A percentile compares a stretch with the other conserved stretches of the same genome.
These are phyloP conservation scores for Zapornia atra DNA, from an alignment of 2,113 vertebrate species.

Conservation along the genomic window DNA sequence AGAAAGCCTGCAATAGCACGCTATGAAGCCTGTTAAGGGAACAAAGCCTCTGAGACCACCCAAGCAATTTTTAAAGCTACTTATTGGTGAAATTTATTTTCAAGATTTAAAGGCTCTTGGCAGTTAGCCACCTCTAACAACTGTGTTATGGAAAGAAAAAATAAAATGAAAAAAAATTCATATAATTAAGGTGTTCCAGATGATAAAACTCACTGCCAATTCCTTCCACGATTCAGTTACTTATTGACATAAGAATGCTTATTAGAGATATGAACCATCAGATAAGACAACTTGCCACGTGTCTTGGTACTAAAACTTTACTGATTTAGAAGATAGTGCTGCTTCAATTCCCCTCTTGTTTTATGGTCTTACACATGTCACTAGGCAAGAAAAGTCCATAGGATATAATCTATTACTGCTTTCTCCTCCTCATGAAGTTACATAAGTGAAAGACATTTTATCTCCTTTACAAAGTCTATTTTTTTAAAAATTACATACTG, in stretches of 20 bases:
- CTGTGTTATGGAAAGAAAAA: constrained; percentile 10
- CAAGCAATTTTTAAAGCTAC: neutral
- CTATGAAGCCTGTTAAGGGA: neutral
- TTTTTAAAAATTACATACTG: neutral
- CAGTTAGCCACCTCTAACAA: neutral
- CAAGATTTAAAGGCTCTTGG: neutral
- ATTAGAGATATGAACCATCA: constrained; percentile 37
- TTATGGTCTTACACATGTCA: neutral
- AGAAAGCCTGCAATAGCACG: neutral
- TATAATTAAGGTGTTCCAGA: constrained; percentile 16
- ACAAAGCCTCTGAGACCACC: neutral
- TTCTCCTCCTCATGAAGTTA: neutral
- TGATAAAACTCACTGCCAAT: constrained; percentile 8
- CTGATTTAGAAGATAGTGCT: constrained; percentile 39
- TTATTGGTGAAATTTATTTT: neutral
- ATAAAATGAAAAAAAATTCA: neutral
- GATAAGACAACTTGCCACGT: constrained; percentile 55
- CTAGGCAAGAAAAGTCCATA: neutral
- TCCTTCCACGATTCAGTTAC: constrained; percentile 44
- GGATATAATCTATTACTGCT: neutral
- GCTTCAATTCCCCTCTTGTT: constrained; percentile 15
- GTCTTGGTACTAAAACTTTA: constrained; percentile 35
- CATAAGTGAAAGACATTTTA: neutral
- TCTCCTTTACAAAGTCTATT: too few species aligned
- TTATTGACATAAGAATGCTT: constrained; percentile 55